A percentile compares a stretch with the other conserved stretches of the same genome.
Evolutionary conservation across 92 coral and sea anemone genomes (phyloP).

Genomic region (Desmophyllum pertusum): DNA sequence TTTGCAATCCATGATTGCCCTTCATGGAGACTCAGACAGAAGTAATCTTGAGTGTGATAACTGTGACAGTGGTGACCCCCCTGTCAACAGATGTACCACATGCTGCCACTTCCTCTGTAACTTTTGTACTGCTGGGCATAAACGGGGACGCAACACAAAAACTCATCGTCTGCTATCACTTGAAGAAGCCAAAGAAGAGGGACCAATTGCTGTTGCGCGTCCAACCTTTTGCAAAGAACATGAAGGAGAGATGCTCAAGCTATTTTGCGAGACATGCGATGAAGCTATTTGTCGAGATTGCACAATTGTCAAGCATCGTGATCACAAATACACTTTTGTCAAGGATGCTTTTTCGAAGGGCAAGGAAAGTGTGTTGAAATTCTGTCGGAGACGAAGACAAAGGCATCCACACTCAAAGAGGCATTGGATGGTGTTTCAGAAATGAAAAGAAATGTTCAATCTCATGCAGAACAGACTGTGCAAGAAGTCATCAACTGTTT

Average conservation of each 20-base stretch:
- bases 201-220: background rate
- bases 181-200: constrained; percentile 26
- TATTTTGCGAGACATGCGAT: constrained; percentile 6
- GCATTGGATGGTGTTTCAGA: constrained; percentile 15
- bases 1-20: too few relatives aligned
- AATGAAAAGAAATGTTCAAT: constrained; percentile 13
- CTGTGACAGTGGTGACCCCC: too few relatives aligned
- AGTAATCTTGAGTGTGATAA: too few relatives aligned
- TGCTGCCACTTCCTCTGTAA: constrained; percentile 59
- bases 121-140: constrained; percentile 50
- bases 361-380: too few relatives aligned
- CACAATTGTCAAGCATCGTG: constrained; percentile 15
- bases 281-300: constrained; percentile 11
- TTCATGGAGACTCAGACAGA: too few relatives aligned
- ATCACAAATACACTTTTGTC: constrained; percentile 51
- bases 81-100: constrained; percentile 43
- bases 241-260: background rate
- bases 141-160: constrained; percentile 9
- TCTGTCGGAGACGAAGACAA: too few relatives aligned
- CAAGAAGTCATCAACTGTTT: too few relatives aligned
- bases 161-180: background rate
- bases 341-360: too few relatives aligned
- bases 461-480: too few relatives aligned
- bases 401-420: constrained; percentile 36
- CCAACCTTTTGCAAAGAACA: background rate